phyloP scores from a whole-genome alignment of 2,888 invertebrate species.

The Tinea pellionella region DNA sequence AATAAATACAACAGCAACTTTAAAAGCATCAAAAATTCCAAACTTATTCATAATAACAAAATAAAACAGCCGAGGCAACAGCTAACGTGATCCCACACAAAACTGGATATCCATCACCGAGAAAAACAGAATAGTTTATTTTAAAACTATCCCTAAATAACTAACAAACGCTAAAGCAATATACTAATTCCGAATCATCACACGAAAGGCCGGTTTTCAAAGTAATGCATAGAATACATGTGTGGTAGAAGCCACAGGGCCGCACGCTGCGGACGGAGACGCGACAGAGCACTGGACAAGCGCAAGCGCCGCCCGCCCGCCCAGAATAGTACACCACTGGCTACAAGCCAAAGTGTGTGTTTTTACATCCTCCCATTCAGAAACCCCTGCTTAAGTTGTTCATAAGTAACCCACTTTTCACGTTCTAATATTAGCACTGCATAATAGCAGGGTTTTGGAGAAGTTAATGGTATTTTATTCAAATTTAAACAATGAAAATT shows the following conservation, averaged over 20 bases:
- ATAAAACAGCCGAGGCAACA: too few relatives aligned
- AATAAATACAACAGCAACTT: too few relatives aligned
- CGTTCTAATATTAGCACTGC: slow-evolving; percentile 5
- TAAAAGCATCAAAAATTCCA: too few relatives aligned
- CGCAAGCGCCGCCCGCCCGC: slow-evolving; percentile 52
- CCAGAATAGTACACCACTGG: slow-evolving; percentile 52
- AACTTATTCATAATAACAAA: too few relatives aligned
- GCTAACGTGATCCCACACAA: not conserved
- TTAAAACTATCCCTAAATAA: not conserved
- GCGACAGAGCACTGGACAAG: slow-evolving; percentile 50
- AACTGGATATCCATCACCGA: not conserved
- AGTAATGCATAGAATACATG: slow-evolving; percentile 7
- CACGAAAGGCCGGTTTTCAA: not conserved
- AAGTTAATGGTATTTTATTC: too few relatives aligned
- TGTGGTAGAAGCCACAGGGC: slow-evolving; percentile 11
- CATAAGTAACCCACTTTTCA: slow-evolving; percentile 17
- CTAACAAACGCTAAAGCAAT: not conserved
- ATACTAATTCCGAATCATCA: not conserved
- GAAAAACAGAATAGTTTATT: not conserved
- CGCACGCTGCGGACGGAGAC: slow-evolving; percentile 22
- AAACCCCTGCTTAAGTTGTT: slow-evolving; percentile 23
- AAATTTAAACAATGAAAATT: too few relatives aligned
- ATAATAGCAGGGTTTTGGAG: too few relatives aligned
- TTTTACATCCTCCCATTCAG: slow-evolving; percentile 50
- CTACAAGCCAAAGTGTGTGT: slow-evolving; percentile 44